Percentiles rank a stretch among this genome's conserved stretches.
Conservation (phyloP, 2,113 vertebrate genomes). For the Lepidothrix coronata region DNA sequence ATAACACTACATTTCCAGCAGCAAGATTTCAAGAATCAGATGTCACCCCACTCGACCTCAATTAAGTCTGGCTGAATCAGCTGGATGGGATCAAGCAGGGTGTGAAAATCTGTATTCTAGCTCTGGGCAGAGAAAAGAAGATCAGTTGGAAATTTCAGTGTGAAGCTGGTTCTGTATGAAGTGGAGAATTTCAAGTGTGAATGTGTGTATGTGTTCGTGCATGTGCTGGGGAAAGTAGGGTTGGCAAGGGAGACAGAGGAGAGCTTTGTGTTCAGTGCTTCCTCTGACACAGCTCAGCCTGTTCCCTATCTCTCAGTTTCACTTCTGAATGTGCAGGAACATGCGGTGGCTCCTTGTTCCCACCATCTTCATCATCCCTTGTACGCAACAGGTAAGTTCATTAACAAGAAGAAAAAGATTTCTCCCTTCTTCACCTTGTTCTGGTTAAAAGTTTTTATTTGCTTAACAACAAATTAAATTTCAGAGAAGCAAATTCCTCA, state of each 20-base stretch:
- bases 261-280: slow-evolving; percentile 83
- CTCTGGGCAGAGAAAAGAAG: neutral
- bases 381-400: slow-evolving; percentile 82
- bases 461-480: slow-evolving; percentile 1
- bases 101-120: slow-evolving; percentile 18
- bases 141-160: slow-evolving; percentile 9
- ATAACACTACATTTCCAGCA: neutral
- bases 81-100: slow-evolving; percentile 14
- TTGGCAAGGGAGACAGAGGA: slow-evolving; percentile 86
- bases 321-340: slow-evolving; percentile 62
- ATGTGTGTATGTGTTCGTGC: slow-evolving; percentile 72
- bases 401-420: slow-evolving; percentile 6
- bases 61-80: slow-evolving; percentile 24
- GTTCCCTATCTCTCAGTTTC: slow-evolving; percentile 55
- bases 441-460: neutral
- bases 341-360: slow-evolving; percentile 81
- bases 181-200: slow-evolving; percentile 80
- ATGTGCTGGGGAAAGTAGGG: slow-evolving; percentile 75
- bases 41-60: slow-evolving; percentile 4
- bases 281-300: slow-evolving; percentile 67
- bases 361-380: slow-evolving; percentile 75
- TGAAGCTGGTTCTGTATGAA: slow-evolving; percentile 60
- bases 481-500: neutral
- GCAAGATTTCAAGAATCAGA: slow-evolving; percentile 16
- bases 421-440: neutral